phyloP scores from a whole-genome alignment of 2,113 vertebrate genomes.

The Leptocoma aspasia region DNA sequence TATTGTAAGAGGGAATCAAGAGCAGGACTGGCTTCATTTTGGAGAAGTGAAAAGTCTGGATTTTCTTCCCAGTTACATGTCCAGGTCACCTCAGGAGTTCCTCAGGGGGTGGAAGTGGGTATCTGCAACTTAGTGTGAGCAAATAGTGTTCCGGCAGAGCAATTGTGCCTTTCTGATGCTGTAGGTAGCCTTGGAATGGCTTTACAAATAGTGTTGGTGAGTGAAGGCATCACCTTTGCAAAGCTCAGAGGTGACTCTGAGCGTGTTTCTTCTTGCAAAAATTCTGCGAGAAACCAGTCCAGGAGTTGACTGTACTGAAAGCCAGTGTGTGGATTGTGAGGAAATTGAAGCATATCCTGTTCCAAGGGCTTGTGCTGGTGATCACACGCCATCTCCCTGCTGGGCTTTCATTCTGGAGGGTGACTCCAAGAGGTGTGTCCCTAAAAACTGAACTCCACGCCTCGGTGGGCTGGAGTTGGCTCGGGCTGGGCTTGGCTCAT shows the following conservation, averaged over 20 bases:
- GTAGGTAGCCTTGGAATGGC: not conserved
- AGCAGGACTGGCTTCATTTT: rapidly evolving
- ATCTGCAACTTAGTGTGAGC: not conserved
- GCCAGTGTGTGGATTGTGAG: not conserved
- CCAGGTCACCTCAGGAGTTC: not conserved
- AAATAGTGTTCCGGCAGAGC: not conserved
- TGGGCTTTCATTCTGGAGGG: not conserved
- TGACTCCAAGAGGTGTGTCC: not conserved
- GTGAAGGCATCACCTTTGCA: not conserved
- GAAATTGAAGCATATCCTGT: slow-evolving; percentile 32
- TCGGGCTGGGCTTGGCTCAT: rapidly evolving
- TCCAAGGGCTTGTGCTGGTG: not conserved
- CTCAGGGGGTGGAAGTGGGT: not conserved
- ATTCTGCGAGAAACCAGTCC: not conserved
- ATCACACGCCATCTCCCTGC: not conserved
- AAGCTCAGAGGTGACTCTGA: not conserved
- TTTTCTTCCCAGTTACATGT: not conserved
- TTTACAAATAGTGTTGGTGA: not conserved
- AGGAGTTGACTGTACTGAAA: not conserved
- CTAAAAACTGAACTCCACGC: not conserved
- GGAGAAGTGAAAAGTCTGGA: not conserved
- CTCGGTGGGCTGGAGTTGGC: not conserved
- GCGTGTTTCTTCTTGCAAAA: not conserved
- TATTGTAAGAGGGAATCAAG: not conserved
- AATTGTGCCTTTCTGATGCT: not conserved